These are phyloP conservation scores for Acholoe squamosa DNA, from an alignment of 2,888 invertebrate genomes.

Conservation along the genomic window DNA sequence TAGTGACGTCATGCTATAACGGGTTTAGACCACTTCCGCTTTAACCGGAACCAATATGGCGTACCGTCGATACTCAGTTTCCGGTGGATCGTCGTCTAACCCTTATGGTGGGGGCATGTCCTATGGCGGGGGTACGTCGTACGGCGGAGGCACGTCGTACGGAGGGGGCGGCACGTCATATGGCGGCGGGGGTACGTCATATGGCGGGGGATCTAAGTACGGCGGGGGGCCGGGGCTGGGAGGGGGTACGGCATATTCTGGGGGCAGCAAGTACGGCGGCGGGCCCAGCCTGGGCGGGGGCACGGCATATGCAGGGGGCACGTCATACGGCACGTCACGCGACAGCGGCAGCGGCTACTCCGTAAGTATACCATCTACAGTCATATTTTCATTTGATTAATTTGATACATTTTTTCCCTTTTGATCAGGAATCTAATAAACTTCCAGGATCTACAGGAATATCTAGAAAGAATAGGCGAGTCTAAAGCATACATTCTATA, in stretches of 20 bases:
- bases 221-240: constrained; percentile 3
- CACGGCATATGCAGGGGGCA: background rate
- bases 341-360: constrained; percentile 18
- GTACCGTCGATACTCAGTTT: constrained; percentile 41
- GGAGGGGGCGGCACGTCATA: constrained; percentile 31
- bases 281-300: background rate
- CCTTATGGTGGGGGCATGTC: constrained; percentile 34
- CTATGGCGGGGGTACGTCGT: background rate
- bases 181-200: constrained; percentile 20
- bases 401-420: too few species aligned
- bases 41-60: background rate
- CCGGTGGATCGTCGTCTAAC: background rate
- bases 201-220: background rate
- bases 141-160: constrained; percentile 26
- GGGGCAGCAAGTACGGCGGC: background rate
- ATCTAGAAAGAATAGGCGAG: too few species aligned
- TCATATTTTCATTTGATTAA: too few species aligned
- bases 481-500: too few species aligned
- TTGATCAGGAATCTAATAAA: too few species aligned
- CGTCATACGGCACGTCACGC: background rate
- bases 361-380: background rate
- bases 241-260: background rate
- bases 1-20: too few species aligned
- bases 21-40: background rate
- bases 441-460: too few species aligned